A percentile compares a stretch with the other conserved stretches of the same genome.
Evolutionary conservation across 2,113 vertebrate genomes (phyloP).

Genomic region (Archilochus colubris): DNA sequence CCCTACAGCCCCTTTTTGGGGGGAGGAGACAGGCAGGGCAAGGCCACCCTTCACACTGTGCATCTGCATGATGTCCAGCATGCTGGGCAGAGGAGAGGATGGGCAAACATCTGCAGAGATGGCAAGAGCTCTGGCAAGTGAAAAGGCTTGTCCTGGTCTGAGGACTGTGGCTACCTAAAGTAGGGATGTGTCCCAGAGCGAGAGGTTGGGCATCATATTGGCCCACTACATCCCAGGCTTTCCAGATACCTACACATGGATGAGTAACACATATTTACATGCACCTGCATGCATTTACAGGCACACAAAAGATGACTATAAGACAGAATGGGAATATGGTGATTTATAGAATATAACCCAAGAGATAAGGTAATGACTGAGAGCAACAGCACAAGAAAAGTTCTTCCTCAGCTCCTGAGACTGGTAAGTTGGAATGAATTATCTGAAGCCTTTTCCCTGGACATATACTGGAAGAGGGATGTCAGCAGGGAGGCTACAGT

Average conservation of each 20-base stretch:
- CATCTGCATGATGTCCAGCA: no score
- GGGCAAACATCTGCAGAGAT: neutral
- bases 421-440: neutral
- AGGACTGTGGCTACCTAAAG: neutral
- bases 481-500: neutral
- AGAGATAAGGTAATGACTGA: neutral
- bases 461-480: neutral
- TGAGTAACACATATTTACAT: neutral
- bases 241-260: neutral
- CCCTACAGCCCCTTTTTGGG: fast-evolving
- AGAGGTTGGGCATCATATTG: neutral
- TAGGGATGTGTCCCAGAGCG: no score
- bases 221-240: neutral
- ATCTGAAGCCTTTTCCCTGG: neutral
- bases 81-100: neutral
- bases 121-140: neutral
- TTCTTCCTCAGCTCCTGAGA: neutral
- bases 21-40: neutral
- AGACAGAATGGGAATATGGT: neutral
- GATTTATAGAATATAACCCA: neutral
- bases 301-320: neutral
- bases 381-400: neutral
- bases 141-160: neutral
- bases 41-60: neutral
- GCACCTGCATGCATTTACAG: neutral